Evolutionary conservation across 2,113 vertebrate genomes (phyloP), one percentile per base, ranked within the genome.

Genomic region (Crotalus tigris): DNA sequence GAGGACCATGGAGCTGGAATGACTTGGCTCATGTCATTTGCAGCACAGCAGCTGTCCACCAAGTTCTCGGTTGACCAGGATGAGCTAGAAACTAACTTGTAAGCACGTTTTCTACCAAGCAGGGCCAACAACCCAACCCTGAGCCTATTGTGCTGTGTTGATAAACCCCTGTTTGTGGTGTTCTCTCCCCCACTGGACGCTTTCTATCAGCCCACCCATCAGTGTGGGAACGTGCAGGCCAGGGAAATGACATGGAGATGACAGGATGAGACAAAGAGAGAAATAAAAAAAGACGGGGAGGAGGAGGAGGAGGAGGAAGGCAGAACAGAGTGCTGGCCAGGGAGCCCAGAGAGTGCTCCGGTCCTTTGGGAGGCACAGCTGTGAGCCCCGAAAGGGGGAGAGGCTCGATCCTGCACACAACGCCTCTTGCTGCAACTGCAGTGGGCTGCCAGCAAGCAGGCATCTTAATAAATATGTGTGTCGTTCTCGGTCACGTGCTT

Each of bases 391-490:
- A 23, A 51, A n/a, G 17, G 11, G 12, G n/a, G 9, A n/a, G n/a
- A 33, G 89, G 4, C 9, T 21, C 23, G 58, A 33, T 54, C 29
- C n/a, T 64, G 51, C 44, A 85, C 57, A 55, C 51, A 89, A 9
- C 51, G 49, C 46, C 69, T 89, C 87, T 89, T n/a, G 53, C 93
- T 1, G 0, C 5, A 81, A 39, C 85, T 3, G 39, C 19, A 46
- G 44, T 88, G 90, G 90, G 61, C 2, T n/a, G 64, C 44, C 17
- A 91, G 69, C 92, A 61, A 54, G 24, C 86, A 3, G 3, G 75
- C 55, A 69, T 93, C 90, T 90, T 88, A 91, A 89, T 13, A 33
- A 9, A 92, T 88, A 88, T 85, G 29, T 4, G 17, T 39, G 91
- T 46, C 91, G 21, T 87, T 92, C 55, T 61, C 88, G 85, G 44